Base-by-base conservation (phyloP, 2,797 vertebrate species). In the Enteromius fasciolatus region DNA sequence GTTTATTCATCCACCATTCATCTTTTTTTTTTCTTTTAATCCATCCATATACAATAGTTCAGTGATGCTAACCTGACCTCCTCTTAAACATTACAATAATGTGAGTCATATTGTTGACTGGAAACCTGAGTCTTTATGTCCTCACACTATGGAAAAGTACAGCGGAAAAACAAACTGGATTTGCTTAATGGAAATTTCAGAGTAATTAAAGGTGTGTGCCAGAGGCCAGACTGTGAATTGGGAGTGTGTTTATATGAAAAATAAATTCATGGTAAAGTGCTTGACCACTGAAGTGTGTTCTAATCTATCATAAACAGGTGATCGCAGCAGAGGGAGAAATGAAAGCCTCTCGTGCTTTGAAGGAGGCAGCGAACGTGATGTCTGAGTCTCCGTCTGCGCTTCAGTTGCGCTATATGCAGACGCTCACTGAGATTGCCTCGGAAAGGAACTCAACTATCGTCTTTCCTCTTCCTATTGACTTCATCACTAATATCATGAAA, bases 331-430 rank as follows among this genome's bases (percentile, higher is more conserved):
- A 94, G 82, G 95, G 95, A 15, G 96, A 96, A 87, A 92, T 86
- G 90, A 94, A 93, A 7, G 94, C 94, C 0, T 95, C 96, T 0
- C 90, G 87, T 23, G 90, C 91, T n/a, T 90, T 96, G 67, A 94
- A 90, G 83, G 92, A 92, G 1, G 95, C 94, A 0, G 94, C 94
- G 1, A 39, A 85, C 11, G 91, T 94, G 41, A 88, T 96, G 80
- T 18, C 88, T 0, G 85, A 94, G 73, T 91, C 92, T 23, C 93
- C 92, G 0, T 73, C 91, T 8, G 94, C 90, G 1, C 90, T 96
- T 17, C 95, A 95, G 12, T 92, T 96, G 14, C 88, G 89, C 4
- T 96, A 95, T 90, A 90, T 97, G 54, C 95, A 95, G 87, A 93
- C 92, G 0, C 73, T 96, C 63, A 87, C 91, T 41, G 91, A 94